A percentile compares a stretch with the other conserved stretches of the same genome.
phyloP scores from a whole-genome alignment of 2,888 invertebrate species.

The Drosophila differens region DNA sequence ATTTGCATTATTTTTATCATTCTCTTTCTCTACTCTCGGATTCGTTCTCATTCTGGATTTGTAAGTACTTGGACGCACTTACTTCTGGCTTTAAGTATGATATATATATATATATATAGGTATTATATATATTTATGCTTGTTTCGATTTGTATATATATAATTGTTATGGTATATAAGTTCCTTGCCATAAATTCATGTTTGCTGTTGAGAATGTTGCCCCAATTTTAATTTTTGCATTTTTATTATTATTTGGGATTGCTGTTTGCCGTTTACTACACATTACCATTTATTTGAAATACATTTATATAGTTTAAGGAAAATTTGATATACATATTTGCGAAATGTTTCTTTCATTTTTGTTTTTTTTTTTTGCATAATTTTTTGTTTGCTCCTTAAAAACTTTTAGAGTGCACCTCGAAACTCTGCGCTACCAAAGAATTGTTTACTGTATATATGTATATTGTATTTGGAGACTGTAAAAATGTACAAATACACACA shows the following conservation, averaged over 20 bases:
- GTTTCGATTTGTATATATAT: conserved; percentile 1
- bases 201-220: conserved; percentile 36
- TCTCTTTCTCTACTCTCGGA: conserved; percentile 13
- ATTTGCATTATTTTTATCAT: background rate
- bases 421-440: conserved; percentile 27
- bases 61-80: conserved; percentile 8
- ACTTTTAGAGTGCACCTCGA: conserved; percentile 13
- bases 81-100: conserved; percentile 21
- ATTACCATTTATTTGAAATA: conserved; percentile 47
- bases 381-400: conserved; percentile 21
- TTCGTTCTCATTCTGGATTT: conserved; percentile 23
- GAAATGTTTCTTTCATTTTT: conserved; percentile 5
- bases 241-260: background rate
- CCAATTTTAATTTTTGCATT: conserved; percentile 4
- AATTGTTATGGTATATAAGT: conserved; percentile 14
- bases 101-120: conserved; percentile 17
- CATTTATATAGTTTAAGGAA: conserved; percentile 39
- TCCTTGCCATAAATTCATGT: conserved; percentile 44
- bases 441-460: conserved; percentile 18
- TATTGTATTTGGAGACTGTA: conserved; percentile 32
- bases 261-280: conserved; percentile 43
- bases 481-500: conserved; percentile 61
- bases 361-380: background rate
- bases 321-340: conserved; percentile 11
- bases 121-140: conserved; percentile 3